A percentile compares a stretch with the other conserved stretches of the same genome.
These are phyloP conservation scores for Austrolebias charrua DNA, from an alignment of 2,797 vertebrate genomes.

Conservation along the genomic window DNA sequence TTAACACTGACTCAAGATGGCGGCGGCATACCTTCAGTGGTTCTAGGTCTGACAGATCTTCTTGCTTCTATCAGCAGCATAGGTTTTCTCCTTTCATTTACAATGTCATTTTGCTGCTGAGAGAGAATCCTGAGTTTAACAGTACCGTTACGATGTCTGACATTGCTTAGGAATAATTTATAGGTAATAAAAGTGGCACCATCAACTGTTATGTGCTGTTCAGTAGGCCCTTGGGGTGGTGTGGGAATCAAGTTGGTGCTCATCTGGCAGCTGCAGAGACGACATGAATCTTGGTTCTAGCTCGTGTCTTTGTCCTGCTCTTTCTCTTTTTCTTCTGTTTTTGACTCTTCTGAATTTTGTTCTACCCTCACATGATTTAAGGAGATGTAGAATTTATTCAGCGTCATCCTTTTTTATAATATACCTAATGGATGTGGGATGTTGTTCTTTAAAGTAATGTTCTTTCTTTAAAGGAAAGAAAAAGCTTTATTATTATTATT, in stretches of 20 bases:
- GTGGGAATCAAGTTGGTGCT: slow-evolving; percentile 60
- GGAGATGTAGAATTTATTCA: neutral
- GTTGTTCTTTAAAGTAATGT: neutral
- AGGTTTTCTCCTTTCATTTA: neutral
- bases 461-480: no score
- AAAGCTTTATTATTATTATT: no score
- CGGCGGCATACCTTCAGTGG: slow-evolving; percentile 53
- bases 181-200: slow-evolving; percentile 54
- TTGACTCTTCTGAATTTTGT: neutral
- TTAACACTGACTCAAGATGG: slow-evolving; percentile 63
- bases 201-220: slow-evolving; percentile 60
- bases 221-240: slow-evolving; percentile 29
- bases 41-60: slow-evolving; percentile 39
- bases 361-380: no score
- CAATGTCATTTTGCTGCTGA: slow-evolving; percentile 8
- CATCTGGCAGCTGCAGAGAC: slow-evolving; percentile 51
- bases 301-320: slow-evolving; percentile 8
- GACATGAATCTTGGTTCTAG: slow-evolving; percentile 41
- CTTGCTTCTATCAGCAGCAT: neutral
- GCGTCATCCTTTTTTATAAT: neutral
- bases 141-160: slow-evolving; percentile 41
- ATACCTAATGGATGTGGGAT: neutral
- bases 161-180: slow-evolving; percentile 63
- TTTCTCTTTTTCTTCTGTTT: neutral
- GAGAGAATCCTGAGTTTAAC: slow-evolving; percentile 12